Conservation (phyloP, 2,113 vertebrate species). For the Zosterops pallidus region DNA sequence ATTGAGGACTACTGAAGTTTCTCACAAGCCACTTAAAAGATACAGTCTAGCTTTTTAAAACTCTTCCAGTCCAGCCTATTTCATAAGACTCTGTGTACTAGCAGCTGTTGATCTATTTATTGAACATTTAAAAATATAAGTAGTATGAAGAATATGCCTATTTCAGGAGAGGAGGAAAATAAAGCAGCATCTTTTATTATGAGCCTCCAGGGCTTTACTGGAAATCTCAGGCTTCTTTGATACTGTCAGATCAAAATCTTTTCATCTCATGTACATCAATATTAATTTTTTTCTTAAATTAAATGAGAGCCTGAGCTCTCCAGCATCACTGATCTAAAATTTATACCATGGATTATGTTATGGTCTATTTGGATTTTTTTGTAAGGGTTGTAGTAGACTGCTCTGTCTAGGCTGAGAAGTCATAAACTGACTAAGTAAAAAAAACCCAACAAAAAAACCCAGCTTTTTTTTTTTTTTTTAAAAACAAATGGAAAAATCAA, state of each 20-base stretch:
- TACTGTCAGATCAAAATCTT: slow-evolving; percentile 33
- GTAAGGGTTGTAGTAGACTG: neutral
- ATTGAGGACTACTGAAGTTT: neutral
- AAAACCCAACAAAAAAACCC: neutral
- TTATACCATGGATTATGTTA: neutral
- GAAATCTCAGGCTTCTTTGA: slow-evolving; percentile 24
- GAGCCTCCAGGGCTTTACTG: neutral
- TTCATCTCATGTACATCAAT: neutral
- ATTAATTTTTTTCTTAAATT: neutral
- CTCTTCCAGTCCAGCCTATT: neutral
- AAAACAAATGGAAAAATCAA: neutral
- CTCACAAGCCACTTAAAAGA: neutral
- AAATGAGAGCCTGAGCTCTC: neutral
- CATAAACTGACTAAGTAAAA: neutral
- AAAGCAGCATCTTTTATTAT: neutral
- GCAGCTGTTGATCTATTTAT: neutral
- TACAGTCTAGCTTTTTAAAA: neutral
- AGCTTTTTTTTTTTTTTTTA: neutral
- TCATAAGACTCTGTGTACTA: neutral
- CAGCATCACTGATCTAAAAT: neutral
- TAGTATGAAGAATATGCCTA: neutral
- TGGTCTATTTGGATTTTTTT: neutral
- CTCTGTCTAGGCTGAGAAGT: neutral
- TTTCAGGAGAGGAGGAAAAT: neutral
- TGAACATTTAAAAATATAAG: neutral